phyloP scores from a whole-genome alignment of 1,140 invertebrate genomes.

The Ceratina australensis region DNA sequence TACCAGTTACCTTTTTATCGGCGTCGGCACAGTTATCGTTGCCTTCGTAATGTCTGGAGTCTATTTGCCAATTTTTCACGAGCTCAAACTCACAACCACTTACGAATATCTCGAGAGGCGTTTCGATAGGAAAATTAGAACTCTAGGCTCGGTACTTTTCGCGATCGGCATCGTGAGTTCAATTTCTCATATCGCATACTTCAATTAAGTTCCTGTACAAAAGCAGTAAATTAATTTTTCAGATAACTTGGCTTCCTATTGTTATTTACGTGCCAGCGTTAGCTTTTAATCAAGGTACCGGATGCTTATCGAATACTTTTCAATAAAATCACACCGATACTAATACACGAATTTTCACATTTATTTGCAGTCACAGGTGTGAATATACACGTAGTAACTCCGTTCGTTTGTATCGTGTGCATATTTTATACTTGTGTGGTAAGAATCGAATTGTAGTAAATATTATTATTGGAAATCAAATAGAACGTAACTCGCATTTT shows the following conservation, averaged over 20 bases:
- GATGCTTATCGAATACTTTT: not conserved
- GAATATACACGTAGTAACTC: conserved; percentile 89
- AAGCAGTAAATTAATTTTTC: conserved; percentile 68
- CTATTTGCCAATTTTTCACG: conserved; percentile 90
- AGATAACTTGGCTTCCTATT: conserved; percentile 86
- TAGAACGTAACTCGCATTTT: conserved; percentile 1
- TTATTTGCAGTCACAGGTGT: conserved; percentile 89
- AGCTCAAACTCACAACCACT: conserved; percentile 88
- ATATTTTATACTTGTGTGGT: conserved; percentile 96
- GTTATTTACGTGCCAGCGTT: conserved; percentile 88
- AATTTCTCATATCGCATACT: not conserved
- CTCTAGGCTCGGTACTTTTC: conserved; percentile 88
- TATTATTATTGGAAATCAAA: not conserved
- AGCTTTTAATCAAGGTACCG: conserved; percentile 87
- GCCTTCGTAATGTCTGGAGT: conserved; percentile 84
- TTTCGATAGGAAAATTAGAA: conserved; percentile 85
- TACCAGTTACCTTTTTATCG: conserved; percentile 84
- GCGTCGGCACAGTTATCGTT: conserved; percentile 82
- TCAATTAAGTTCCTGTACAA: conserved; percentile 45
- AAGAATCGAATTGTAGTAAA: conserved; percentile 77
- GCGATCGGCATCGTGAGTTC: conserved; percentile 84
- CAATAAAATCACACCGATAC: not conserved
- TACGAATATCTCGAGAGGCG: conserved; percentile 92
- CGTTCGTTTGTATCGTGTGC: conserved; percentile 92
- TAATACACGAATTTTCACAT: not conserved